Conservation (phyloP, 2,888 invertebrate genomes). For the Plagodis pulveraria region DNA sequence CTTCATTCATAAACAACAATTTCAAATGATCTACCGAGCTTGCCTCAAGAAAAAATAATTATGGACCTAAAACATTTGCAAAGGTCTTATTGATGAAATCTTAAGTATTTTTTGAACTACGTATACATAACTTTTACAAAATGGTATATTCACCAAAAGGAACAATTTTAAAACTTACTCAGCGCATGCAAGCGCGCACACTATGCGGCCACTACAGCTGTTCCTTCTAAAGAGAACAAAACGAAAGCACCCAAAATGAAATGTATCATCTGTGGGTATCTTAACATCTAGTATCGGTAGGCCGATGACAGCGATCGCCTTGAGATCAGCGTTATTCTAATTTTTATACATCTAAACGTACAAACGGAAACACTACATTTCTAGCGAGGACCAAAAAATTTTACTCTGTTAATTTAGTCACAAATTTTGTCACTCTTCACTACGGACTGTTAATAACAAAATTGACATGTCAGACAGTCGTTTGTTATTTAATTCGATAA, state of each 20-base stretch:
- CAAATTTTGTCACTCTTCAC: too few species aligned
- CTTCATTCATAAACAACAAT: too few species aligned
- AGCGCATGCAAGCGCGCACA: background rate
- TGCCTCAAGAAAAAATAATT: too few species aligned
- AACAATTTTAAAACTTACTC: background rate
- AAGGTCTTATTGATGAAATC: too few species aligned
- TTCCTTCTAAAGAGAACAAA: conserved; percentile 3
- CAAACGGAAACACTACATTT: conserved; percentile 12
- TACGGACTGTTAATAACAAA: background rate
- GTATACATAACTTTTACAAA: too few species aligned
- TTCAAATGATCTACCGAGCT: too few species aligned
- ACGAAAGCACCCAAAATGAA: conserved; percentile 14
- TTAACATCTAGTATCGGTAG: conserved; percentile 16
- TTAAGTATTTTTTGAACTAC: too few species aligned
- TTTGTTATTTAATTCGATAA: too few species aligned
- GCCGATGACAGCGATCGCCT: conserved; percentile 17
- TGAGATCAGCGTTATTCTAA: conserved; percentile 26
- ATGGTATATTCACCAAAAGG: too few species aligned
- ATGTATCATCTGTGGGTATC: conserved; percentile 3
- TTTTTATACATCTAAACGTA: conserved; percentile 8
- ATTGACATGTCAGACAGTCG: background rate
- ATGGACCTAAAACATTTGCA: too few species aligned
- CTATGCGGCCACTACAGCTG: conserved; percentile 6
- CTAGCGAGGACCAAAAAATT: background rate
- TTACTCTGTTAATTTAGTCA: too few species aligned